Evolutionary conservation across 2,888 invertebrate genomes (phyloP), one percentile per base, ranked within the genome.

Genomic region (Pristionchus exspectatus): DNA sequence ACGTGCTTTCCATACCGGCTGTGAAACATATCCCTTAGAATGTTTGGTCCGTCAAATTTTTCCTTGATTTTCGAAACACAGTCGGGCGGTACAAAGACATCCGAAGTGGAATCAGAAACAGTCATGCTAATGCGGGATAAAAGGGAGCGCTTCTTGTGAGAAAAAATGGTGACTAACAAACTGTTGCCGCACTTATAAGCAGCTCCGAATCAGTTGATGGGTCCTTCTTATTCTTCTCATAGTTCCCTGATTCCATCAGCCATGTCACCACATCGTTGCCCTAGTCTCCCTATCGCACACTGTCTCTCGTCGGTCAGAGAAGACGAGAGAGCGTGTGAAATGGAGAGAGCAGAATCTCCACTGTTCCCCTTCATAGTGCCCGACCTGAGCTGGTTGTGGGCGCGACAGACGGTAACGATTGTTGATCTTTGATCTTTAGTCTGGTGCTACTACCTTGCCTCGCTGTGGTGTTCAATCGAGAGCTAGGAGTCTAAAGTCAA

Each of bases 181-280:
- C 27, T 30, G 9, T 69, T 69, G 69, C 69, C 69, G 69, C 74
- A 74, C 21, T 74, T 74, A 74, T 74, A 74, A 74, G 74, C 74
- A 21, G 21, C 38, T 3, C 10, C 44, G 9, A 50, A 10, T 3
- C 44, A 50, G 3, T 50, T 7, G 44, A 2, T 66, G 27, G 27
- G 69, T 33, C 0, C 30, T 30, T 69, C 69, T 69, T 30, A 27
- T 63, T 63, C n/a, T 56, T 12, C 44, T 9, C 12, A 9, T 7
- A 50, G 44, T 50, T 50, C 44, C 44, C 12, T 50, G 44, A 50
- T 7, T 12, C 44, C 4, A 50, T 7, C 10, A 50, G 44, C 12
- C 3, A 10, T 9, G 12, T 7, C 10, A 0, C 44, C 56, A 12
- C 2, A 2, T 56, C 56, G 21, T 56, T 21, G 56, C 14, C n/a